Base-by-base conservation (phyloP, 1,140 invertebrate genomes). In the Brachionus plicatilis region DNA sequence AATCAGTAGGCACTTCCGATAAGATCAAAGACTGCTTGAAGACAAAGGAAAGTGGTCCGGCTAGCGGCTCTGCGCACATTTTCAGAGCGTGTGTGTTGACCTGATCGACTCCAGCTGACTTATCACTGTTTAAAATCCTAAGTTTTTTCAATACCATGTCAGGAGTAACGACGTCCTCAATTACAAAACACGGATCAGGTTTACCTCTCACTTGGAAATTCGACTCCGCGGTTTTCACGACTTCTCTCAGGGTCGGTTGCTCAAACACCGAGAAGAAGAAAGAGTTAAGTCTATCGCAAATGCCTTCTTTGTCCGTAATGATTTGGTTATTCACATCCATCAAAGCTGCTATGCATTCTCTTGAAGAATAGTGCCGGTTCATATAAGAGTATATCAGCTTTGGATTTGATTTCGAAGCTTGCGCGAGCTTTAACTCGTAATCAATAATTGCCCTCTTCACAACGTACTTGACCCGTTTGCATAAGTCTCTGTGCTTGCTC, bases 1-100 rank as follows among this genome's bases (percentile, higher is more conserved):
- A 85, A 20, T 76, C 41, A 12, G n/a, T 14, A 20, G 85, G 85
- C n/a, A 85, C 27, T 24, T 41, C 68, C 4, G 43, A 53, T 11
- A 9, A 20, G 8, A 29, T 37, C 65, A 68, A 68, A 11, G 65
- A 29, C 14, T 68, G 24, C 65, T 68, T 68, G 14, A 24, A 68
- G 24, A 68, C 8, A 9, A 68, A 14, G n/a, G 24, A 68, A 9
- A 68, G 33, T 9, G 65, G 24, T 68, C 33, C 65, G 8, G 65
- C 47, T 50, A 50, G 47, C 12, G 47, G 9, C 12, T 50, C 47
- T 1, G 47, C 47, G 12, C 47, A 50, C 47, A 50, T 50, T 14
- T 50, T 50, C 47, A 50, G 47, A 50, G 47, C 47, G 47, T 50
- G 47, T 50, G 47, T 50, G 12, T 14, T 14, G 12, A 50, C 12